Evolutionary conservation across 2,797 vertebrate species (phyloP).

Genomic region (Mycteria americana): DNA sequence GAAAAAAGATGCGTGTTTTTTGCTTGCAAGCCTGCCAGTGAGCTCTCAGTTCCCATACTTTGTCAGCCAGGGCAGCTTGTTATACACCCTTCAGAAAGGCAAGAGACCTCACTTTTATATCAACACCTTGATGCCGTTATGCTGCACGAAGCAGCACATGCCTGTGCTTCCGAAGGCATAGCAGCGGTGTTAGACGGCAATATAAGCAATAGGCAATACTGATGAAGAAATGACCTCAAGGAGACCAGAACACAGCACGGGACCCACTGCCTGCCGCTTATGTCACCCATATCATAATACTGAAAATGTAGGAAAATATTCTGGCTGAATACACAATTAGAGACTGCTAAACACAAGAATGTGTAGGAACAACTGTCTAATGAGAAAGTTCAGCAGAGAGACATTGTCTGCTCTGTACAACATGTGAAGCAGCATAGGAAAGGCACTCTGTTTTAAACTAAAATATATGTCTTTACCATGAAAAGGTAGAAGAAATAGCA

Average conservation of each 20-base stretch:
- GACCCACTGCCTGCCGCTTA: neutral
- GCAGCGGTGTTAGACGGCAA: fast-evolving
- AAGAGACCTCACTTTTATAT: neutral
- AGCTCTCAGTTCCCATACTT: neutral
- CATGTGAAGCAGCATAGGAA: neutral
- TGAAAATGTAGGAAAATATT: neutral
- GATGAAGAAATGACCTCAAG: neutral
- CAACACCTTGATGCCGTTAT: neutral
- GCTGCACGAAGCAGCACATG: neutral
- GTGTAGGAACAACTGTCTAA: neutral
- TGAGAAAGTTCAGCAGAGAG: neutral
- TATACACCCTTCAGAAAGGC: neutral
- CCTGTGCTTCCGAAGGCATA: fast-evolving
- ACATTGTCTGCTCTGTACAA: neutral
- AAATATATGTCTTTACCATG: neutral
- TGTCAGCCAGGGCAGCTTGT: neutral
- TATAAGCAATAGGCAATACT: neutral
- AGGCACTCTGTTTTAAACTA: neutral
- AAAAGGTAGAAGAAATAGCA: neutral
- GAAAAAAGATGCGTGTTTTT: neutral
- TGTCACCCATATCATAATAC: neutral
- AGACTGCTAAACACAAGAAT: neutral
- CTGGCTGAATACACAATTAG: fast-evolving
- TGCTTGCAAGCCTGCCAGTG: neutral
- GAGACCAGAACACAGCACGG: neutral